A percentile compares a stretch with the other conserved stretches of the same genome.
Conservation (phyloP, 2,888 invertebrate species). For the Chrysolina americana region DNA sequence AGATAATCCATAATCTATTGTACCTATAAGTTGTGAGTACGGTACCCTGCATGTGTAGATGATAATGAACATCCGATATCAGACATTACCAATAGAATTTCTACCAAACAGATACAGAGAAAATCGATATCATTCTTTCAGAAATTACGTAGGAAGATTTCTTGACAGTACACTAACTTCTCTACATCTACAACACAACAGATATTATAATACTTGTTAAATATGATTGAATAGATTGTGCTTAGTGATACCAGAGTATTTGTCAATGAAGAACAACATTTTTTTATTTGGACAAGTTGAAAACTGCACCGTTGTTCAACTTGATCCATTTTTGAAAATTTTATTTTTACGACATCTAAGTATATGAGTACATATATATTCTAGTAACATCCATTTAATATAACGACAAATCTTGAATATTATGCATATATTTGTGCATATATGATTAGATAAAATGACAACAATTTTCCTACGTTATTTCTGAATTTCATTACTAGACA, state of each 20-base stretch:
- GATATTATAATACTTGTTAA: slow-evolving; percentile 39
- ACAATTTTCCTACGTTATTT: slow-evolving; percentile 17
- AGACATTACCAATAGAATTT: background rate
- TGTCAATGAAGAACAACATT: slow-evolving; percentile 50
- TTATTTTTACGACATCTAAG: slow-evolving; percentile 52
- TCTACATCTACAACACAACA: slow-evolving; percentile 55
- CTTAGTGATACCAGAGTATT: slow-evolving; percentile 52
- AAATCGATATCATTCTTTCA: background rate
- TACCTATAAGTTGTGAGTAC: background rate
- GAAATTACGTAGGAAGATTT: slow-evolving; percentile 23
- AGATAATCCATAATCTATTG: background rate
- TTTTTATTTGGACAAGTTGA: slow-evolving; percentile 53
- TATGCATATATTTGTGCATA: slow-evolving; percentile 31
- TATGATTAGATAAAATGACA: background rate
- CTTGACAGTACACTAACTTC: slow-evolving; percentile 43
- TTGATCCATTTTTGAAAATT: slow-evolving; percentile 49
- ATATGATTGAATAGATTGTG: slow-evolving; percentile 55
- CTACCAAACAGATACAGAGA: background rate
- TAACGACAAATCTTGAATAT: slow-evolving; percentile 50
- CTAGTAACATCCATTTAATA: slow-evolving; percentile 50
- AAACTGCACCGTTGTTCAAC: slow-evolving; percentile 59
- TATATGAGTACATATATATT: slow-evolving; percentile 45
- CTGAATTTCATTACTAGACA: slow-evolving; percentile 38
- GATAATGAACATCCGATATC: background rate
- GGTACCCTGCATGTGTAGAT: too few relatives aligned